Base-by-base conservation (phyloP, 1,140 invertebrate genomes). In the Neocloeon triangulifer region DNA sequence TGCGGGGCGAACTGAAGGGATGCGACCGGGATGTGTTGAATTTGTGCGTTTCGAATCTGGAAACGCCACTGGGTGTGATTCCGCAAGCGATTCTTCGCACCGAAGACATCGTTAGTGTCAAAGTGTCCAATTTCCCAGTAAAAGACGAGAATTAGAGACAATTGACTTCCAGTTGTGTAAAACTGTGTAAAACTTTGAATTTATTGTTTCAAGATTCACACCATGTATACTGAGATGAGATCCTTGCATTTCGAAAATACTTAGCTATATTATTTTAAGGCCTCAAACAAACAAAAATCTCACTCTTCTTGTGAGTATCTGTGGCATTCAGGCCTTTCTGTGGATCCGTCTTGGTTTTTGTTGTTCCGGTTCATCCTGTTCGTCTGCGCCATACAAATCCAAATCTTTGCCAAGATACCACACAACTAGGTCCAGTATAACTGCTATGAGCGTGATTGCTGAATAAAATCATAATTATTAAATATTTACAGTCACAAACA, bases 361-460 rank as follows among this genome's bases (percentile, higher is more conserved):
- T 10, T 9, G 10, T 9, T 16, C 10, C 3, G 8, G 10, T 10
- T 29, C 27, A 3, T 29, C 27, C 10, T 29, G 16, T 12, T 64
- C 61, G n/a, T 50, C 42, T 15, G 62, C 57, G 9, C 59, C 61
- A 38, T 67, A 68, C 2, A 68, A 47, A 44, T 66, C 61, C 21
- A 69, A 41, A 45, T 59, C 43, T 30, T 57, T 59, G 2, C 55
- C 59, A 4, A 64, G 51, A 37, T 64, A 63, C 46, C 64, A 69
- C 1, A 69, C 62, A 1, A 51, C 39, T 5, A 44, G 45, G 35
- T 69, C 65, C 21, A 69, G 62, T n/a, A 65, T 10, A 12, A 63
- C 53, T 19, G 62, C 62, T 19, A 66, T 40, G 0, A 50, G 41
- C 10, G 59, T 62, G 12, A 68, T 54, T 27, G 49, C 62, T 66